A percentile compares a stretch with the other conserved stretches of the same genome.
Conservation (phyloP, 2,888 invertebrate species). For the Eupeodes latifasciatus region DNA sequence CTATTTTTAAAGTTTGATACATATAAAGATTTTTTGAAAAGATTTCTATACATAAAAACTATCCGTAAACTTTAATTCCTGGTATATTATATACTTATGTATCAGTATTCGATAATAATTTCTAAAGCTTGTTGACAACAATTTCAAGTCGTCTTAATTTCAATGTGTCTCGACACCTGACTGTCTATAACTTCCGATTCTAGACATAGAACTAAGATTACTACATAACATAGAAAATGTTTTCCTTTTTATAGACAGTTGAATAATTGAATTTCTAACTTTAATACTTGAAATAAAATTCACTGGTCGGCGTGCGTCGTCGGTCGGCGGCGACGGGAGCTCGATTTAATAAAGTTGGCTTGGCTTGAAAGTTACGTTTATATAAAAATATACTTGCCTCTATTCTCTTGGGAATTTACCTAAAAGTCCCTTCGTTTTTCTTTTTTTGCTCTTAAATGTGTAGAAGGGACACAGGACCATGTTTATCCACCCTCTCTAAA, state of each 20-base stretch:
- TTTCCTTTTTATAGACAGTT: neutral
- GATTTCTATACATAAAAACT: too few relatives aligned
- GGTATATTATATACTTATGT: too few relatives aligned
- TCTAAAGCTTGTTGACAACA: neutral
- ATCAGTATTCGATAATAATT: too few relatives aligned
- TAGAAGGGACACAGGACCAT: neutral
- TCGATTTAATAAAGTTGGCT: neutral
- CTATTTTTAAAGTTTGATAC: too few relatives aligned
- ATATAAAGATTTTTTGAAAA: too few relatives aligned
- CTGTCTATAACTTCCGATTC: neutral
- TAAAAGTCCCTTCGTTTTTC: neutral
- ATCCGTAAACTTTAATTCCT: too few relatives aligned
- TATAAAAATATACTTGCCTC: neutral
- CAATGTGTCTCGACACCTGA: neutral
- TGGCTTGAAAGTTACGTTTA: neutral
- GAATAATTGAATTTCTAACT: constrained; percentile 4
- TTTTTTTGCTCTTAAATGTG: neutral
- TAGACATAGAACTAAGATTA: neutral
- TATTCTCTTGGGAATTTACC: constrained; percentile 9
- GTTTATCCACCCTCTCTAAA: constrained; percentile 18
- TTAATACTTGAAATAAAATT: neutral
- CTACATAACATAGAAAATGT: neutral
- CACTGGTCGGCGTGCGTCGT: too few relatives aligned
- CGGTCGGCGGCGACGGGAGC: too few relatives aligned
- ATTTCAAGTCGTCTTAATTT: neutral